Conservation (phyloP, 2,797 vertebrate species). For the Betta splendens region DNA sequence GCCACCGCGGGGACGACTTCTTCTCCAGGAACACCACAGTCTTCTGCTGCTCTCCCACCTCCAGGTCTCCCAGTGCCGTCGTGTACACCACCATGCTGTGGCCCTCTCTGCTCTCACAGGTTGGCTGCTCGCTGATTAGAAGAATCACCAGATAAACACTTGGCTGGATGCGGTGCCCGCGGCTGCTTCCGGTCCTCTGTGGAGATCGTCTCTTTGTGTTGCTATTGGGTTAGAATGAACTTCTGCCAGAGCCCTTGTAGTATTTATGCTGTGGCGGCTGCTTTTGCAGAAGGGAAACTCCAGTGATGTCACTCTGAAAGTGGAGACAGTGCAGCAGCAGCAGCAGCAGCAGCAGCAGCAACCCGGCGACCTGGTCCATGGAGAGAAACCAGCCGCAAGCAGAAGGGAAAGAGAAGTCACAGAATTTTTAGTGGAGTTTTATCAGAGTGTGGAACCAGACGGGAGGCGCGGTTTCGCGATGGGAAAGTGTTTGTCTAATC, state of each 20-base stretch:
- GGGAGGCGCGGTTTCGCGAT: constrained; percentile 50
- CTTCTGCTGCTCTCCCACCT: constrained; percentile 58
- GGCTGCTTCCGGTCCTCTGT: constrained; percentile 4
- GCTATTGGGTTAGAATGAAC: constrained; percentile 55
- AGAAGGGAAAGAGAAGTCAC: constrained; percentile 65
- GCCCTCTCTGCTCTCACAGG: neutral
- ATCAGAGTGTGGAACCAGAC: constrained; percentile 12
- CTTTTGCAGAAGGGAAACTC: constrained; percentile 76
- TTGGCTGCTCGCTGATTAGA: neutral
- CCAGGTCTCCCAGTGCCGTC: constrained; percentile 54
- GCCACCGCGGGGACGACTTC: constrained; percentile 49
- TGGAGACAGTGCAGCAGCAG: constrained; percentile 61
- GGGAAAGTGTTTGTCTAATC: constrained; percentile 45
- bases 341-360: constrained; percentile 55
- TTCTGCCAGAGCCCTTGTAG: constrained; percentile 48
- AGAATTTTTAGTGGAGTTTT: constrained; percentile 53
- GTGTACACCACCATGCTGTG: constrained; percentile 60
- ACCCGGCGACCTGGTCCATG: constrained; percentile 24
- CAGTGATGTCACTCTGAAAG: constrained; percentile 80
- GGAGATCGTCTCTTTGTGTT: constrained; percentile 39
- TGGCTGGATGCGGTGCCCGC: constrained; percentile 4
- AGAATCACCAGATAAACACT: neutral
- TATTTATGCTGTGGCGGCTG: constrained; percentile 70
- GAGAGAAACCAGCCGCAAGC: constrained; percentile 31
- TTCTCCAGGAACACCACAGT: constrained; percentile 60